A percentile compares a stretch with the other conserved stretches of the same genome.
These are phyloP conservation scores for Spodoptera litura DNA, from an alignment of 1,140 invertebrate genomes.

Conservation along the genomic window DNA sequence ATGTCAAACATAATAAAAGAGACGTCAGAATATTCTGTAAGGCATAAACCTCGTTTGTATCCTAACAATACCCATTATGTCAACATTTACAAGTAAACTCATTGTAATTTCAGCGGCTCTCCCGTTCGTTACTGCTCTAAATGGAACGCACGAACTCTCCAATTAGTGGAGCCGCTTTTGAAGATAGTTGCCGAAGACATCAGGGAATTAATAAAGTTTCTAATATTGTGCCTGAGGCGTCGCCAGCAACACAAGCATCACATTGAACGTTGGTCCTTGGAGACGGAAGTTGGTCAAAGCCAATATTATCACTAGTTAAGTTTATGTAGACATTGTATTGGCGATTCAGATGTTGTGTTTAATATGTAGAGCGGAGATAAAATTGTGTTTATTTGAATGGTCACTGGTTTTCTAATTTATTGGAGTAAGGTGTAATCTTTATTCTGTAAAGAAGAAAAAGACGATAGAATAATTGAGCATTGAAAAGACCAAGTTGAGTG, in stretches of 20 bases:
- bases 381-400: too few relatives aligned
- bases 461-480: too few relatives aligned
- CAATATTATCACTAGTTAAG: constrained; percentile 48
- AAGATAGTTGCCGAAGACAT: constrained; percentile 39
- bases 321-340: constrained; percentile 25
- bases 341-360: too few relatives aligned
- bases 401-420: too few relatives aligned
- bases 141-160: constrained; percentile 4
- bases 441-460: too few relatives aligned
- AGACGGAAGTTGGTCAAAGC: constrained; percentile 48
- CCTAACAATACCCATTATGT: neutral
- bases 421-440: too few relatives aligned
- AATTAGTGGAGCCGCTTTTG: constrained; percentile 20
- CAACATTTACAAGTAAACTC: neutral
- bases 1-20: neutral
- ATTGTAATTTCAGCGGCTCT: neutral
- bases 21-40: too few relatives aligned
- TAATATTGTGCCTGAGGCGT: constrained; percentile 31
- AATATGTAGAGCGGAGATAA: too few relatives aligned
- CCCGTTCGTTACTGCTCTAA: neutral
- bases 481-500: too few relatives aligned
- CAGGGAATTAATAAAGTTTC: constrained; percentile 48
- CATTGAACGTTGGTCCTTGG: constrained; percentile 50
- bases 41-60: neutral
- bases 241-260: constrained; percentile 51